A percentile compares a stretch with the other conserved stretches of the same genome.
Conservation (phyloP, 2,113 vertebrate species). For the Bothrops jararaca region DNA sequence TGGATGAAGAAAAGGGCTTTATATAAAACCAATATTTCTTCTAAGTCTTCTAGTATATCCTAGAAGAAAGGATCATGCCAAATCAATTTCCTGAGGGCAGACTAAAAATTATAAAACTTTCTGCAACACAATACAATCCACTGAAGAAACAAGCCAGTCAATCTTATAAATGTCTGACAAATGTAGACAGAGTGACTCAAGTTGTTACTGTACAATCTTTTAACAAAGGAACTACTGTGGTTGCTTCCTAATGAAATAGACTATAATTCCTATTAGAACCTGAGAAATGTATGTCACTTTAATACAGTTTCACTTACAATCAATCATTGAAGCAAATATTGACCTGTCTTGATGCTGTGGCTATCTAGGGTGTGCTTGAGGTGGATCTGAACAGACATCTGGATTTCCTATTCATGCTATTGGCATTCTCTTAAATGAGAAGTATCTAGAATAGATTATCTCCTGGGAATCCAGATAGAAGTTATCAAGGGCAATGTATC, state of each 20-base stretch:
- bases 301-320: neutral
- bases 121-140: neutral
- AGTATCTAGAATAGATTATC: neutral
- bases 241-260: neutral
- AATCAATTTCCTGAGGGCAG: neutral
- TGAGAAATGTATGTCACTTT: neutral
- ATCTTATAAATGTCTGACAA: neutral
- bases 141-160: neutral
- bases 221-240: neutral
- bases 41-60: neutral
- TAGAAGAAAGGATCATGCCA: neutral
- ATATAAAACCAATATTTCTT: neutral
- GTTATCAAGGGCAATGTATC: neutral
- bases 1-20: neutral
- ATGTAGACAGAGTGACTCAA: neutral
- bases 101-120: neutral
- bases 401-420: neutral
- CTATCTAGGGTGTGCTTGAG: neutral
- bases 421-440: too few species aligned
- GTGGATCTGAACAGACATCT: neutral
- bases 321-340: neutral
- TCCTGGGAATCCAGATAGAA: neutral
- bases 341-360: neutral
- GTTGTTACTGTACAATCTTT: neutral
- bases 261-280: neutral